Evolutionary conservation across 2,113 vertebrate genomes (phyloP).

Genomic region (Scophthalmus maximus): DNA sequence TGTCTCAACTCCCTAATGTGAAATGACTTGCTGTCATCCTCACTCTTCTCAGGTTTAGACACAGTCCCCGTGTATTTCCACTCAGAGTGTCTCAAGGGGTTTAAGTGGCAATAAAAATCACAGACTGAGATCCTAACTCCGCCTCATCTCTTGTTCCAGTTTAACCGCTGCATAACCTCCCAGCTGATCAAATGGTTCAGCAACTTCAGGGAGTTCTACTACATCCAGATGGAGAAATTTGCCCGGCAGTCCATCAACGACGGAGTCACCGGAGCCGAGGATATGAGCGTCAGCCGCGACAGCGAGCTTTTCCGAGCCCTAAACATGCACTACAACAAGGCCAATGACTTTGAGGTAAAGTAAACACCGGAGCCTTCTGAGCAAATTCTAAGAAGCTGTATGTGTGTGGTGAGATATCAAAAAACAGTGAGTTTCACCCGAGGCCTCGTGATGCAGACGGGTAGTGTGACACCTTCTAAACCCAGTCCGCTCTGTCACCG

Average conservation of each 20-base stretch:
- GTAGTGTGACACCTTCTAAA: conserved; percentile 53
- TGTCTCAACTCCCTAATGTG: conserved; percentile 24
- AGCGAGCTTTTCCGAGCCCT: conserved; percentile 97
- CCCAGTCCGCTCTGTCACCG: conserved; percentile 7
- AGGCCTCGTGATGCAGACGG: conserved; percentile 46
- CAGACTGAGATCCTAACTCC: background rate
- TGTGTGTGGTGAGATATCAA: too few species aligned
- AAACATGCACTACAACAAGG: conserved; percentile 99
- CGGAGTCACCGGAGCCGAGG: conserved; percentile 91
- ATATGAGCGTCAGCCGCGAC: conserved; percentile 95
- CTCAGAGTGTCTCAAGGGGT: background rate
- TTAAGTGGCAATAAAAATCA: background rate
- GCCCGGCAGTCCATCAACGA: conserved; percentile 97
- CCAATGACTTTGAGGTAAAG: conserved; percentile 97
- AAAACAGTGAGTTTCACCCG: conserved; percentile 38
- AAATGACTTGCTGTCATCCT: conserved; percentile 43
- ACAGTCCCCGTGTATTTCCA: conserved; percentile 78
- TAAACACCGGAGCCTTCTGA: background rate
- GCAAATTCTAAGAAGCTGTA: background rate
- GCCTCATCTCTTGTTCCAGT: conserved; percentile 83
- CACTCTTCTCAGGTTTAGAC: conserved; percentile 16
- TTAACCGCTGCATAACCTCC: conserved; percentile 99
- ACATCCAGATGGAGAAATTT: conserved; percentile 99
- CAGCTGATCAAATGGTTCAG: conserved; percentile 99
- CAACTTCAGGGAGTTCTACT: conserved; percentile 99